phyloP scores from a whole-genome alignment of 2,888 invertebrate genomes.

The Julus scandinavius region DNA sequence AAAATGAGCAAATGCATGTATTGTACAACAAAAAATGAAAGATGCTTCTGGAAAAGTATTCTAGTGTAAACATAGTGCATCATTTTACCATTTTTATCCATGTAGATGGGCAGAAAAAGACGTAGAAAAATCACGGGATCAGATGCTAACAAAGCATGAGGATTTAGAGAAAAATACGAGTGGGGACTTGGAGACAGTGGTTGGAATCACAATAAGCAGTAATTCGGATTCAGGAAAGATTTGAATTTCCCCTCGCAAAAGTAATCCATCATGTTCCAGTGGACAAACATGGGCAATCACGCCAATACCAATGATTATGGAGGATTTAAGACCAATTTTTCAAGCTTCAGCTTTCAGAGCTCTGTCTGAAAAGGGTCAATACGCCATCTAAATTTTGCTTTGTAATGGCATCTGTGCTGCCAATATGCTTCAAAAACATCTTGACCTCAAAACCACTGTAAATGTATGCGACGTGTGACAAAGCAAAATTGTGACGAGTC shows the following conservation, averaged over 20 bases:
- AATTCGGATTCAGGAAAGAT: neutral
- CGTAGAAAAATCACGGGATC: neutral
- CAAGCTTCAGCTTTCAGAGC: neutral
- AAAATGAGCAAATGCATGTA: neutral
- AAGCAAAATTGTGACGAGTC: neutral
- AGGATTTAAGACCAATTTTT: constrained; percentile 20
- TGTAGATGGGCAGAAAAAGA: neutral
- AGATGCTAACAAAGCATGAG: neutral
- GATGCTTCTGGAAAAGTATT: neutral
- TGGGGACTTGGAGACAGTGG: neutral
- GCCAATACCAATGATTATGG: constrained; percentile 24
- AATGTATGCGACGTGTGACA: neutral
- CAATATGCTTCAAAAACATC: constrained; percentile 17
- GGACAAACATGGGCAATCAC: constrained; percentile 2
- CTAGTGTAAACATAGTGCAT: neutral
- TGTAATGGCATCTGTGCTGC: constrained; percentile 4
- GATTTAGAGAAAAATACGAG: neutral
- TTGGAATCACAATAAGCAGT: constrained; percentile 9
- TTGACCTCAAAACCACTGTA: neutral
- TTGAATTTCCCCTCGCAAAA: constrained; percentile 23
- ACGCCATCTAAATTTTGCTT: neutral
- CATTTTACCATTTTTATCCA: neutral
- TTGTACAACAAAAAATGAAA: neutral
- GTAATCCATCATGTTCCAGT: constrained; percentile 20
- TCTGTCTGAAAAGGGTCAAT: neutral